Conservation (phyloP, 2,888 invertebrate genomes). For the Trachelus stipa region DNA sequence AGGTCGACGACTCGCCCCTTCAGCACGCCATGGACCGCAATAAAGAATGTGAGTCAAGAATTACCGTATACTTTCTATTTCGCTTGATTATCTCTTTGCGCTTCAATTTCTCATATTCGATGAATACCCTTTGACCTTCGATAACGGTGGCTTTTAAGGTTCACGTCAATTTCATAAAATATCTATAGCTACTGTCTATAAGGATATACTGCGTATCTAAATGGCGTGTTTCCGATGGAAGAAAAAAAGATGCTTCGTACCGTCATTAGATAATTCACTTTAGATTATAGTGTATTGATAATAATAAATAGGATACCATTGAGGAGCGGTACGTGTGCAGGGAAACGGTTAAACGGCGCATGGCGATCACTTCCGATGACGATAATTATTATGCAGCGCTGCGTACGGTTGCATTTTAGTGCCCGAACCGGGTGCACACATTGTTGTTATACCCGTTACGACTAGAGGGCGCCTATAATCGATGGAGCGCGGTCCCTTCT, state of each 20-base stretch:
- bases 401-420: conserved; percentile 8
- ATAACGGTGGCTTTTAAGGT: neutral
- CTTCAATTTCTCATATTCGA: neutral
- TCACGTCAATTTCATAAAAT: neutral
- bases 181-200: too few species aligned
- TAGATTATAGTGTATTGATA: neutral
- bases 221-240: neutral
- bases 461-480: conserved; percentile 36
- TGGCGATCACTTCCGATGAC: neutral
- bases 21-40: conserved; percentile 95
- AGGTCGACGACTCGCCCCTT: conserved; percentile 94
- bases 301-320: neutral
- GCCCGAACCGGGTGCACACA: neutral
- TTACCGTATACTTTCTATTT: neutral
- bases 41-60: conserved; percentile 90
- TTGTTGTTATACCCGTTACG: conserved; percentile 16
- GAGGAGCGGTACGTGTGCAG: neutral
- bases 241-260: neutral
- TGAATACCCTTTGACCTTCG: neutral
- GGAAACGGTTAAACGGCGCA: neutral
- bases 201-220: too few species aligned
- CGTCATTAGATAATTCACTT: neutral
- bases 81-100: conserved; percentile 5
- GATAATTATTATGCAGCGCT: conserved; percentile 8
- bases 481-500: conserved; percentile 15